Evolutionary conservation across 1,140 invertebrate genomes (phyloP).

Genomic region (Bilobella aurantiaca): DNA sequence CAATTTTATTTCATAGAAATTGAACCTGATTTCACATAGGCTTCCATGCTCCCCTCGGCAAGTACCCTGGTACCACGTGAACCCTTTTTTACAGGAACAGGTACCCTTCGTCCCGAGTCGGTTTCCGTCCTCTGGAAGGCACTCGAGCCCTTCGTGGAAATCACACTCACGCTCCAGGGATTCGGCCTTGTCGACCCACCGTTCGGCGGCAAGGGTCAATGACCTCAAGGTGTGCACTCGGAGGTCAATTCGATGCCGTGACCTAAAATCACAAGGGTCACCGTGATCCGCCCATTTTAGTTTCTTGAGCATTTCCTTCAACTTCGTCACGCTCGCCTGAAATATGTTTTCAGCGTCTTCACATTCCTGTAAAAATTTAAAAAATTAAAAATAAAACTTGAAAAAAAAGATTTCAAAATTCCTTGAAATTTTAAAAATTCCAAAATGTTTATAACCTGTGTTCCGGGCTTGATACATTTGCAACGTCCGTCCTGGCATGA

Average conservation of each 20-base stretch:
- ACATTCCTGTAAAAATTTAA: no score
- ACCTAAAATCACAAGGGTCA: background rate
- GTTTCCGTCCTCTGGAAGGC: background rate
- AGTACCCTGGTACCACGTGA: background rate
- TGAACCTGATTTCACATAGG: background rate
- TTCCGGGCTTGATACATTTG: background rate
- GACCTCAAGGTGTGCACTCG: background rate
- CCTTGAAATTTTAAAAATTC: background rate
- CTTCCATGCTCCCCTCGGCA: background rate
- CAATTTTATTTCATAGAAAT: no score
- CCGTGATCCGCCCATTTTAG: background rate
- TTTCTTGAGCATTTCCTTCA: background rate
- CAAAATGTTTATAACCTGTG: background rate
- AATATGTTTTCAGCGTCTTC: background rate
- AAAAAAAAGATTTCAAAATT: background rate
- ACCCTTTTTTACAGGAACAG: background rate
- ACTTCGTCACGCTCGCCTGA: background rate
- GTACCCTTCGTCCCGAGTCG: background rate
- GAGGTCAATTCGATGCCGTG: background rate
- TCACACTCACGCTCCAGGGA: background rate
- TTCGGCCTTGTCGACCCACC: background rate
- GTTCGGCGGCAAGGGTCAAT: background rate
- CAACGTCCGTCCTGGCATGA: background rate
- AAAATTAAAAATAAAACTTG: no score
- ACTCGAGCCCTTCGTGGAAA: background rate